Percentiles rank a stretch among this genome's conserved stretches.
Evolutionary conservation across 2,113 vertebrate genomes (phyloP).

Genomic region (Tychaedon coryphoeus): DNA sequence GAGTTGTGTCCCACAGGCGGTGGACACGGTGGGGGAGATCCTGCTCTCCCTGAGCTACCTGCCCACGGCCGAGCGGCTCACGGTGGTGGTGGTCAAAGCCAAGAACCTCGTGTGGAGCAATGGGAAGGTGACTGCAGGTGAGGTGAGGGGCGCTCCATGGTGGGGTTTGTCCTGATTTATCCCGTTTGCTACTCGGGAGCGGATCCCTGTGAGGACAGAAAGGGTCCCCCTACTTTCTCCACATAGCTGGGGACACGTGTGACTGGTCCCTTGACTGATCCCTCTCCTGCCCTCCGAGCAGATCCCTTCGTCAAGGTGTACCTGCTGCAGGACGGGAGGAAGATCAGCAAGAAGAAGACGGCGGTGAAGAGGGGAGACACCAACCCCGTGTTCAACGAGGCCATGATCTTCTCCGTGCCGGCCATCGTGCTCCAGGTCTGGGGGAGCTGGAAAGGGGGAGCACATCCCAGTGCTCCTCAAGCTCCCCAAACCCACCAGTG

Average conservation of each 20-base stretch:
- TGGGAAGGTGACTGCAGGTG: conserved; percentile 88
- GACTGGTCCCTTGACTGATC: neutral
- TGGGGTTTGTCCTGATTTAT: rapidly evolving
- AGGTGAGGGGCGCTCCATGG: conserved; percentile 51
- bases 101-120: conserved; percentile 93
- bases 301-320: conserved; percentile 99
- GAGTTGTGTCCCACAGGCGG: conserved; percentile 70
- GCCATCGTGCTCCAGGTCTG: conserved; percentile 91
- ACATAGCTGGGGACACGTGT: rapidly evolving
- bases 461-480: neutral
- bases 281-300: conserved; percentile 30
- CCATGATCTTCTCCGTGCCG: conserved; percentile 98
- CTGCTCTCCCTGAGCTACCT: conserved; percentile 95
- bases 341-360: conserved; percentile 99
- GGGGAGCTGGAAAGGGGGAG: neutral
- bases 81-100: conserved; percentile 95
- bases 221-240: neutral
- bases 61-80: conserved; percentile 95
- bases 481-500: neutral
- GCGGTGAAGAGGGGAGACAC: conserved; percentile 91
- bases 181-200: rapidly evolving
- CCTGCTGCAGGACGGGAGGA: conserved; percentile 94
- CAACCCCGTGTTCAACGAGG: conserved; percentile 96
- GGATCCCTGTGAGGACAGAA: rapidly evolving
- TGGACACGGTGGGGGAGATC: conserved; percentile 92